A percentile compares a stretch with the other conserved stretches of the same genome.
Evolutionary conservation across 2,113 vertebrate genomes (phyloP).

Genomic region (Callospermophilus lateralis): DNA sequence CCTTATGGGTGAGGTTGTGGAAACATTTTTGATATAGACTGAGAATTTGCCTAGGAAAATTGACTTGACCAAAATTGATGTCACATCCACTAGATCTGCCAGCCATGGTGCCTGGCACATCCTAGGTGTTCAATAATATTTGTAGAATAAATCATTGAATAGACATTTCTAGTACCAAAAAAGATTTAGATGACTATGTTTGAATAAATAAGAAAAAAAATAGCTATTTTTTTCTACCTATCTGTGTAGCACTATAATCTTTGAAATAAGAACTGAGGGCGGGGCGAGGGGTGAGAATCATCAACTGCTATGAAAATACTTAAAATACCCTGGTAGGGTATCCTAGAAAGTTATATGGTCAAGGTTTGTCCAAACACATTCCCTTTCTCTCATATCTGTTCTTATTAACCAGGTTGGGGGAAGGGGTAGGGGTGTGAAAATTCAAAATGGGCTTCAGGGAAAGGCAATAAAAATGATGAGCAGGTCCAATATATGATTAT

Average conservation of each 20-base stretch:
- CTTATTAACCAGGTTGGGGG: conserved; percentile 13
- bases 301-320: conserved; percentile 24
- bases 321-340: not conserved
- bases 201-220: conserved; percentile 41
- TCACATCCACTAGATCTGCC: not conserved
- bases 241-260: not conserved
- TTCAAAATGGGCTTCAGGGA: conserved; percentile 70
- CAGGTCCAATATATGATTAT: conserved; percentile 69
- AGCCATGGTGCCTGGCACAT: not conserved
- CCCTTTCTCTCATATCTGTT: not conserved
- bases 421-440: not conserved
- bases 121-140: conserved; percentile 7
- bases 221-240: not conserved
- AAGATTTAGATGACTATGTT: not conserved
- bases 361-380: not conserved
- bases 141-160: not conserved
- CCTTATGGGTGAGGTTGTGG: not conserved
- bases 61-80: not conserved
- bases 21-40: conserved; percentile 29
- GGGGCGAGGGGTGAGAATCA: not conserved
- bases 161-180: not conserved
- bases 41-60: not conserved
- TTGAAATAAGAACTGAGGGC: not conserved
- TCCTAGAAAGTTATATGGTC: not conserved
- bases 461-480: conserved; percentile 78